Percentiles rank a stretch among this genome's conserved stretches.
phyloP scores from a whole-genome alignment of 2,113 vertebrate genomes.

The Siphamia tubifer region DNA sequence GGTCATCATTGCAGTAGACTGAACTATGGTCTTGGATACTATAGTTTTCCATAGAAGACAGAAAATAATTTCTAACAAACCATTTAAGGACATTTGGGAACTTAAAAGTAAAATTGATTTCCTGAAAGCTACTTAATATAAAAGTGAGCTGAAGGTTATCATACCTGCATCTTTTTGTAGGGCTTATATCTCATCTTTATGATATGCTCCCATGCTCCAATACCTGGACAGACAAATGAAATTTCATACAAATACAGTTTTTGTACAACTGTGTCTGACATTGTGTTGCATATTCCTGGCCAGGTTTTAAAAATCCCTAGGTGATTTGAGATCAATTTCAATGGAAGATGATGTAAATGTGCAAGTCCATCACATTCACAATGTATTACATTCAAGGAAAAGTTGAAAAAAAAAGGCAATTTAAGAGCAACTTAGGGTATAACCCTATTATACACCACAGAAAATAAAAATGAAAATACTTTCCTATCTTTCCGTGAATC shows the following conservation, averaged over 20 bases:
- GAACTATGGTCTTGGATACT: too few species aligned
- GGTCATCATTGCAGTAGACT: not conserved
- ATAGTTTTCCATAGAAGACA: too few species aligned
- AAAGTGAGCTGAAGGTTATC: not conserved
- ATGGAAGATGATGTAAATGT: not conserved
- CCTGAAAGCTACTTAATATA: not conserved
- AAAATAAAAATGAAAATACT: too few species aligned
- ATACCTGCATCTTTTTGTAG: constrained; percentile 95
- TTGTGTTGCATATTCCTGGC: not conserved
- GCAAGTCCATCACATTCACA: too few species aligned
- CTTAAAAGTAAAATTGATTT: too few species aligned
- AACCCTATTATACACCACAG: too few species aligned
- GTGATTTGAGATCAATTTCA: not conserved
- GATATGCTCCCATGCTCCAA: constrained; percentile 94
- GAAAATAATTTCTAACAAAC: too few species aligned
- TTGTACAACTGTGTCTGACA: not conserved
- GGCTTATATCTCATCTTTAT: constrained; percentile 88
- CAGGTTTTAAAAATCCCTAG: not conserved
- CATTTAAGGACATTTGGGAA: too few species aligned
- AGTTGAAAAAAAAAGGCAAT: too few species aligned
- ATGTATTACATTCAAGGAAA: too few species aligned
- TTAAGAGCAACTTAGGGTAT: too few species aligned
- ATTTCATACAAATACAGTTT: not conserved
- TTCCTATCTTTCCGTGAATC: too few species aligned
- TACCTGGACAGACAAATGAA: constrained; percentile 75